phyloP scores from a whole-genome alignment of 2,797 vertebrate genomes.

The Phoeniculus purpureus region DNA sequence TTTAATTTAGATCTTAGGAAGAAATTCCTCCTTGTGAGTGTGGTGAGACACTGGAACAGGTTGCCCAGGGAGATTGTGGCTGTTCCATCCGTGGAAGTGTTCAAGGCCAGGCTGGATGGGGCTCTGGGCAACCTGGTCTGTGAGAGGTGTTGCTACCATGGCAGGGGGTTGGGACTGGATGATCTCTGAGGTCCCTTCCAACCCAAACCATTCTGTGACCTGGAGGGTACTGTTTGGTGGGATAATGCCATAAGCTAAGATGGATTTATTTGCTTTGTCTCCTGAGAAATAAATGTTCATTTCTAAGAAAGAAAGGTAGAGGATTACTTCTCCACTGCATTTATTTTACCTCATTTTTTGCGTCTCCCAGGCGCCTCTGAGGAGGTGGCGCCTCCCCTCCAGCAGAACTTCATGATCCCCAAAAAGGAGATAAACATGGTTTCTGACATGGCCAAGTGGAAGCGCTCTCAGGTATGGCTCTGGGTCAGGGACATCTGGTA shows the following conservation, averaged over 20 bases:
- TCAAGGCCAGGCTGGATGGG: no score
- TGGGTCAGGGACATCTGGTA: background rate
- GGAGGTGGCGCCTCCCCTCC: conserved; percentile 75
- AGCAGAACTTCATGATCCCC: conserved; percentile 86
- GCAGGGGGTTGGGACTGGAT: no score
- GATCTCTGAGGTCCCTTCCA: no score
- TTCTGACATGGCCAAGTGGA: conserved; percentile 97
- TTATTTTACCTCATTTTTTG: conserved; percentile 6
- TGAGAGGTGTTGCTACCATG: no score
- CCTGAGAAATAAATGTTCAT: background rate
- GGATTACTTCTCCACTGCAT: background rate
- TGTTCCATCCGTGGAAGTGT: no score
- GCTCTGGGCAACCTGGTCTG: no score
- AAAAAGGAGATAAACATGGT: conserved; percentile 95
- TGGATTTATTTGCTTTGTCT: background rate
- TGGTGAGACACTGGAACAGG: no score
- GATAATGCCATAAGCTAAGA: background rate
- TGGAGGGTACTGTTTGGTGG: background rate
- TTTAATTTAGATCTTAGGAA: no score
- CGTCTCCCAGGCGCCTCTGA: conserved; percentile 80
- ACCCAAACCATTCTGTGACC: no score
- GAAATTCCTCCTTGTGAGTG: no score
- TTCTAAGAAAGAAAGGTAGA: background rate
- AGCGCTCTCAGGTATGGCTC: conserved; percentile 86
- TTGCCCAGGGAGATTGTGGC: no score